Base-by-base conservation (phyloP, 2,113 vertebrate species). In the Rynchops niger region DNA sequence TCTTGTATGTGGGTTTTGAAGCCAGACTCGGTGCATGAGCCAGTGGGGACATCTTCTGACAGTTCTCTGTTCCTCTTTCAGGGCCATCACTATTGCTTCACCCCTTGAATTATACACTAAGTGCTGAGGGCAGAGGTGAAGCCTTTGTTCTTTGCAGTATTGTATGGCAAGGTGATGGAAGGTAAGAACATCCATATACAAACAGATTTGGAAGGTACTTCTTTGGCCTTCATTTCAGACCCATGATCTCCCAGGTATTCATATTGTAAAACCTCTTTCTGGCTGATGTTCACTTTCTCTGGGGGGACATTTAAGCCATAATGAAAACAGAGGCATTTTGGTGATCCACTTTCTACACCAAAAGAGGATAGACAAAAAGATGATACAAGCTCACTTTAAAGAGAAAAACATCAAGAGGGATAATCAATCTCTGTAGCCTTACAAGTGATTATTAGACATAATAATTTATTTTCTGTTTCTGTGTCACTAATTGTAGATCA, bases 21-120 rank as follows among this genome's bases (percentile, higher is more conserved):
- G 30, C 10, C 20, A 25, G 49, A 16, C 25, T 91, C 1, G 0
- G 34, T 62, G 27, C 14, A 15, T 20, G 27, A 36, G 21, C 21
- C 26, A 26, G 9, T 15, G 32, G 11, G 5, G 6, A 40, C 22
- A 0, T 47, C 50, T 59, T 58, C 40, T 42, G 30, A 61, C 20
- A 86, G 34, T 2, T 63, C 42, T 22, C 34, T 8, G 4, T 52
- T 85, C 27, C 30, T 78, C 11, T 66, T 45, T 70, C 16, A n/a
- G 12, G 25, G 25, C n/a, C 1, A 4, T 69, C 38, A 9, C 0
- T 1, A 11, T 9, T 73, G 10, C 29, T 56, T 59, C 40, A 72
- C 8, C 8, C 13, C 14, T 85, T 6, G 3, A 71, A 56, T 45
- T 34, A 36, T 5, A 15, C 22, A 26, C 3, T 19, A 19, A 43